Evolutionary conservation across 1,140 invertebrate genomes (phyloP).

Genomic region (Limonius californicus): DNA sequence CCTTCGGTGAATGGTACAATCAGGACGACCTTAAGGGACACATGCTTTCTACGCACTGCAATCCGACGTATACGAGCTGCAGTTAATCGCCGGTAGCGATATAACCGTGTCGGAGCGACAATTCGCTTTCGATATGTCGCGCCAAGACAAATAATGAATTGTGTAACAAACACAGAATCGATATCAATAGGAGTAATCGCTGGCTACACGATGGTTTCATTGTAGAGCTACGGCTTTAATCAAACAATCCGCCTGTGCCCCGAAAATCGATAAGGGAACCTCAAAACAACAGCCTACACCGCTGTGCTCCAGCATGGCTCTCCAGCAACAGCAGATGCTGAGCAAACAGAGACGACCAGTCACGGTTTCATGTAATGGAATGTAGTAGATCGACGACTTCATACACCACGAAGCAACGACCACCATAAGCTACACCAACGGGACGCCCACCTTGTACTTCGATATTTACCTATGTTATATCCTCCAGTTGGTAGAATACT

Average conservation of each 20-base stretch:
- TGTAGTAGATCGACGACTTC: not conserved
- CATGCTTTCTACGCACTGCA: not conserved
- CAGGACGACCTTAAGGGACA: constrained; percentile 6
- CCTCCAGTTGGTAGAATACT: not conserved
- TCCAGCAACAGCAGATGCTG: not conserved
- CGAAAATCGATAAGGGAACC: constrained; percentile 15
- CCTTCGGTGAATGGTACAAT: constrained; percentile 9
- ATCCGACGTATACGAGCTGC: not conserved
- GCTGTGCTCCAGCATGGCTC: not conserved
- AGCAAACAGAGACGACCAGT: not conserved
- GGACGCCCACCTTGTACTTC: not conserved
- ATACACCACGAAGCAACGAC: not conserved
- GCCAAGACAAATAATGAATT: not conserved
- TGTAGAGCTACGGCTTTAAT: constrained; percentile 13
- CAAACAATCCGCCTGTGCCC: constrained; percentile 17
- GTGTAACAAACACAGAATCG: not conserved
- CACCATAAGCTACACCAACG: not conserved
- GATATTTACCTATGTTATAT: not conserved
- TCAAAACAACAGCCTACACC: constrained; percentile 10
- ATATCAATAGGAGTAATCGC: not conserved
- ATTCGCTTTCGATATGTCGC: no score
- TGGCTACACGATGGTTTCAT: not conserved
- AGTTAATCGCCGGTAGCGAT: no score
- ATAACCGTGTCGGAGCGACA: no score
- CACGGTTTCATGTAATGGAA: not conserved